Base-by-base conservation (phyloP, 35 echinoderm and acorn worm genomes). In the Anneissia japonica region DNA sequence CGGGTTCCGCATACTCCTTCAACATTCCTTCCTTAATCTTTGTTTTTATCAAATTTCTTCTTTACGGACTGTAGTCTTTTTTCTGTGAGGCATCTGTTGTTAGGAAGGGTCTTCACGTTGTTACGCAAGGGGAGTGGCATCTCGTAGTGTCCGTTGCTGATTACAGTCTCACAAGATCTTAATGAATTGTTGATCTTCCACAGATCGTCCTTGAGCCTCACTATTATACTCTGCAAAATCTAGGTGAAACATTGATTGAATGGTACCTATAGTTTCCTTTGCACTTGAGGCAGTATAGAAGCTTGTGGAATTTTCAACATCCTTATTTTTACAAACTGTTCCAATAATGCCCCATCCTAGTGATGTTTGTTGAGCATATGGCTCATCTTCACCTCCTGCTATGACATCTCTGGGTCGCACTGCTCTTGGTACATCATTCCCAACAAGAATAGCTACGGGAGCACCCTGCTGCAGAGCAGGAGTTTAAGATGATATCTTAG, bases 321-420 rank as follows among this genome's bases (percentile, higher is more conserved):
- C 30, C 4, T 34, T 34, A 77, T 3, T 12, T 35, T 34, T 35
- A 77, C 76, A 77, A 37, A 77, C 36, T 12, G 32, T 89, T 35
- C 87, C 87, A 32, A 88, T 39, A 11, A 88, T 46, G 40, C 86
- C 86, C 86, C 86, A 88, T n/a, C 86, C 86, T 23, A 88, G 79
- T 9, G 72, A 34, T 72, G 87, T 83, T 75, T 77, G 37, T 16
- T 83, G 35, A 37, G 46, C 87, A 75, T 89, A 89, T 38, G 87
- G 87, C 26, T 83, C 79, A 84, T 89, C 80, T 75, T 89, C 87
- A 9, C 35, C 80, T 74, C 87, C 87, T 33, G 37, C 39, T 3
- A 89, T 79, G 26, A 89, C 80, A 38, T 89, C 51, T 31, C 80
- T 72, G 16, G 87, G 87, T 36, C 51, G 76, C 33, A 77, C 76